Conservation (phyloP, 2,113 vertebrate species). For the Ramphastos sulfuratus region DNA sequence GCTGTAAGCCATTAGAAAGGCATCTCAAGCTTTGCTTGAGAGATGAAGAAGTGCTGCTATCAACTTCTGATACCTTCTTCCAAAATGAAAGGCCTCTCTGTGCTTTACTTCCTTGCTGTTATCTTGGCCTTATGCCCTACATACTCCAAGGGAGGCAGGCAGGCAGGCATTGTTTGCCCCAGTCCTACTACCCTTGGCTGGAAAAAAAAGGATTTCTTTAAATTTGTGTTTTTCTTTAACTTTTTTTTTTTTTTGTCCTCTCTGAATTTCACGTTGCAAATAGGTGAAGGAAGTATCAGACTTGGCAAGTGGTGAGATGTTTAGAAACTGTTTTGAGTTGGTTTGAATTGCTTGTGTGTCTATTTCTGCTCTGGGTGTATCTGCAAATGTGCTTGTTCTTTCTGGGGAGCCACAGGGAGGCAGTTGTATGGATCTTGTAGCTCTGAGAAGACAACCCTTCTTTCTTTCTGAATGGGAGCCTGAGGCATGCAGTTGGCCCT, state of each 20-base stretch:
- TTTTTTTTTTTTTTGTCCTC: not conserved
- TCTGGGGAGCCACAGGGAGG: not conserved
- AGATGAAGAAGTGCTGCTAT: not conserved
- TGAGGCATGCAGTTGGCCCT: not conserved
- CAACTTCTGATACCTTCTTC: not conserved
- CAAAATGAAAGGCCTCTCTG: not conserved
- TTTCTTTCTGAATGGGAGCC: not conserved
- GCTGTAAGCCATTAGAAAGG: not conserved
- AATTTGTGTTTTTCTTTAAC: fast-evolving
- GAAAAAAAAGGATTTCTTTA: not conserved
- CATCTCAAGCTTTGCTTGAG: not conserved
- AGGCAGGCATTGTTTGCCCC: not conserved
- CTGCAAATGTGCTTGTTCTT: not conserved
- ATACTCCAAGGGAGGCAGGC: not conserved
- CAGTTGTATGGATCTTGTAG: not conserved
- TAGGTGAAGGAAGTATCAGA: not conserved
- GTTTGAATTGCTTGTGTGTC: not conserved
- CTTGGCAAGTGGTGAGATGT: not conserved
- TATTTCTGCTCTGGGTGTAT: not conserved
- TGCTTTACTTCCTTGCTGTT: not conserved
- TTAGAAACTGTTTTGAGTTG: not conserved
- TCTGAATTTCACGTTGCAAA: not conserved
- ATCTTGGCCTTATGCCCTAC: not conserved
- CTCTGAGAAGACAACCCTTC: not conserved
- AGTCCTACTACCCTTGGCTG: not conserved